Evolutionary conservation across 1,140 invertebrate genomes (phyloP).

Genomic region (Ephestia elutella): DNA sequence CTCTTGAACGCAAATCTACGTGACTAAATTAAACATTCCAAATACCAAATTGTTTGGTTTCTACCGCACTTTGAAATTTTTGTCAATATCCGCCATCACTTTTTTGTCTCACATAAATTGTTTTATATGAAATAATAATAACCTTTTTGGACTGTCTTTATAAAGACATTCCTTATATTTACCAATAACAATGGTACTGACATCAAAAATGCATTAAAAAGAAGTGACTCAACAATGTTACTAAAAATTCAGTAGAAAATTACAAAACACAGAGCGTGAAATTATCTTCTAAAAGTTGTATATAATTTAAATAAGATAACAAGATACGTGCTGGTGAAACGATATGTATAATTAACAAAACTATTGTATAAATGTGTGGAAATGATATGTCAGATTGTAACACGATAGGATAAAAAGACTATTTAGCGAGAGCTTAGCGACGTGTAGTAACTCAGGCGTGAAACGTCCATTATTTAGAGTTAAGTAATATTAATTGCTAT

Average conservation of each 20-base stretch:
- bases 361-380: too few relatives aligned
- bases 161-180: too few relatives aligned
- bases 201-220: too few relatives aligned
- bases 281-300: neutral
- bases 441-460: constrained; percentile 44
- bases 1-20: constrained; percentile 33
- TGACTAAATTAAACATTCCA: constrained; percentile 15
- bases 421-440: constrained; percentile 18
- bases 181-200: too few relatives aligned
- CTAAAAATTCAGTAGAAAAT: too few relatives aligned
- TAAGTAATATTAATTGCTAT: constrained; percentile 66
- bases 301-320: neutral
- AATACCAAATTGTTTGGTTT: constrained; percentile 1
- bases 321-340: neutral
- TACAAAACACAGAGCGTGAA: too few relatives aligned
- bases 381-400: constrained; percentile 13
- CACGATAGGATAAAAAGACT: constrained; percentile 17
- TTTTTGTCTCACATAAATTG: neutral
- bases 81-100: neutral
- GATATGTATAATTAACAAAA: neutral
- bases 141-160: too few relatives aligned
- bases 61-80: neutral
- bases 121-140: too few relatives aligned
- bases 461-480: constrained; percentile 51
- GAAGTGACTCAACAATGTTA: too few relatives aligned